Evolutionary conservation across 2,113 vertebrate genomes (phyloP).

Genomic region (Peromyscus leucopus): DNA sequence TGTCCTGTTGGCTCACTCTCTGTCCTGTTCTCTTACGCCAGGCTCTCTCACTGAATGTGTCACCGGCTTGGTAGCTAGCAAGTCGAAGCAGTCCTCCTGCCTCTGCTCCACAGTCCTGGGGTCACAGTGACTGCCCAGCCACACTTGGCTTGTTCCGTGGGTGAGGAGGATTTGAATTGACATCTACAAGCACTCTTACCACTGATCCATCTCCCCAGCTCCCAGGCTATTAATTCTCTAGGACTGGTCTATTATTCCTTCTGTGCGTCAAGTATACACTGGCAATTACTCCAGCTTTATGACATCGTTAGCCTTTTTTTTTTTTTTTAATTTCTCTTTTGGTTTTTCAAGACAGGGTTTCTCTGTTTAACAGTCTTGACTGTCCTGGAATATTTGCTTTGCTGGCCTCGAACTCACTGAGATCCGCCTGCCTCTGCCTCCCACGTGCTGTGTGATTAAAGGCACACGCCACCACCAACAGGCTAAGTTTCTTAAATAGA

Average conservation of each 20-base stretch:
- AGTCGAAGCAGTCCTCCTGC: neutral
- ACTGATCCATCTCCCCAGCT: neutral
- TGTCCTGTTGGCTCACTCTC: neutral
- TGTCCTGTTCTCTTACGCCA: neutral
- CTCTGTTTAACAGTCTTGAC: too few relatives aligned
- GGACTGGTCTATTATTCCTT: neutral
- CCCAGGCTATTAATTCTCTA: neutral
- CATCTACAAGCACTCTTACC: neutral
- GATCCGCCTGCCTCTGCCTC: too few relatives aligned
- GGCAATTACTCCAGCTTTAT: slow-evolving; percentile 39
- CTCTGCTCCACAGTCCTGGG: neutral
- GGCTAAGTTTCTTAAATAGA: neutral
- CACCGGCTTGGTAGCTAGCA: neutral
- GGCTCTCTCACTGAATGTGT: neutral
- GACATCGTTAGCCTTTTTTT: neutral
- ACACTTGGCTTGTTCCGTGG: neutral
- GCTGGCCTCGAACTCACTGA: too few relatives aligned
- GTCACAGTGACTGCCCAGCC: neutral
- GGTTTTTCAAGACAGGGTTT: too few relatives aligned
- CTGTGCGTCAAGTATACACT: neutral
- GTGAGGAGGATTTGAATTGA: neutral
- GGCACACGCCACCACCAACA: too few relatives aligned
- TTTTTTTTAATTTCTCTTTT: neutral
- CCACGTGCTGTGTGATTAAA: too few relatives aligned
- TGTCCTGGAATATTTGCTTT: too few relatives aligned